Base-by-base conservation (phyloP, 2,113 vertebrate species). In the Hymenochirus boettgeri region DNA sequence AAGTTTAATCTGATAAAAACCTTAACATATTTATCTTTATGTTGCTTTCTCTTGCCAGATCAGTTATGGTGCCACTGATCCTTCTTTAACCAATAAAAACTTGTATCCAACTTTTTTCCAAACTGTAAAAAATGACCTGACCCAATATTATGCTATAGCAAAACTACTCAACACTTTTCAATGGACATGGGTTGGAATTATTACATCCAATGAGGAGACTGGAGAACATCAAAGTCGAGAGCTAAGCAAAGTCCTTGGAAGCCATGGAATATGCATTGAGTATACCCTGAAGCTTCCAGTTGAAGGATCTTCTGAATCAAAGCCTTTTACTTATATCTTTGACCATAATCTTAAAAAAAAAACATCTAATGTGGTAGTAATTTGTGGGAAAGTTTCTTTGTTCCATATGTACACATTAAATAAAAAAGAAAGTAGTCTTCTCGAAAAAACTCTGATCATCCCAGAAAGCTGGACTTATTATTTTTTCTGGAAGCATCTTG, bases 191-290 rank as follows among this genome's bases (percentile, higher is more conserved):
- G 19, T 61, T 11, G 59, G 59, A 6, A 18, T 61, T 19, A 31
- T 61, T 35, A 11, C 46, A n/a, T 47, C 59, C 23, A 46, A 61
- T 33, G 89, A 89, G 53, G 88, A 80, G 0, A 87, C 86, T 42
- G 89, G 88, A 11, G 7, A 50, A 1, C 22, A 8, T 18, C 84
- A 50, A 15, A 61, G 18, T n/a, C 26, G 23, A 3, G 27, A 21
- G 12, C 21, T 61, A 22, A 50, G 17, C 5, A 50, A 15, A 9
- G 6, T 12, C 2, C 7, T 46, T 4, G 26, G 18, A 13, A 2
- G 10, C 6, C 11, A 50, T 21, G 21, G 47, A 19, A 61, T 61
- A 26, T 61, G 59, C 27, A 61, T 50, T 24, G 59, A 61, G 27
- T 61, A 31, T 3, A 50, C 33, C 2, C 22, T 61, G 13, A 33